These are phyloP conservation scores for Margaritifera margaritifera DNA, from an alignment of 2,888 invertebrate species.

Conservation along the genomic window DNA sequence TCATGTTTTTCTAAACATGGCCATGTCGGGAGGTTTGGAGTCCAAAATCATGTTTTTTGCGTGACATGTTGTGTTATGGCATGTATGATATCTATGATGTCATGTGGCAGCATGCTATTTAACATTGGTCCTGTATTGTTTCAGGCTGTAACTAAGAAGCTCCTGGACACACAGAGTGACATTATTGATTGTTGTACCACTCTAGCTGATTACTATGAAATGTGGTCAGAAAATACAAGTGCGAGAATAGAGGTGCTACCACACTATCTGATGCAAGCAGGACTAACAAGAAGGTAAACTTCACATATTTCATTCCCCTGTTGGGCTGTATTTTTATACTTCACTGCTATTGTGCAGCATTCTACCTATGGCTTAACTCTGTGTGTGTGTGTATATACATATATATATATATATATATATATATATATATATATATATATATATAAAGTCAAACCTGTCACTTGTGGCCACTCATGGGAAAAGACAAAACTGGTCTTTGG, in stretches of 20 bases:
- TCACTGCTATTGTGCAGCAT: not conserved
- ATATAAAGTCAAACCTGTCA: too few species aligned
- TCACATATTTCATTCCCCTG: not conserved
- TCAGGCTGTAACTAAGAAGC: constrained; percentile 48
- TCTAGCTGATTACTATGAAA: constrained; percentile 59
- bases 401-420: too few species aligned
- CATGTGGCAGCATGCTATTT: constrained; percentile 10
- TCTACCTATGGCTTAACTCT: not conserved
- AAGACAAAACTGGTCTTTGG: too few species aligned
- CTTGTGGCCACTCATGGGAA: too few species aligned
- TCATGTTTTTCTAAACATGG: too few species aligned
- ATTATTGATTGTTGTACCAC: constrained; percentile 37
- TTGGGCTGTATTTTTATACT: not conserved
- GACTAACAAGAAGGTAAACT: constrained; percentile 46
- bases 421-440: too few species aligned
- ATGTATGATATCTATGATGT: not conserved
- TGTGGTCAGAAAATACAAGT: constrained; percentile 43
- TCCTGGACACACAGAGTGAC: constrained; percentile 26
- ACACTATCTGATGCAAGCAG: constrained; percentile 44
- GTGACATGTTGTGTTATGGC: too few species aligned
- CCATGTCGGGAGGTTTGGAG: too few species aligned
- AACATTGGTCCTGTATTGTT: constrained; percentile 5
- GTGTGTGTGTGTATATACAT: not conserved
- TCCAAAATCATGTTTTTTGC: too few species aligned
- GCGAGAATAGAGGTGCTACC: constrained; percentile 46